Evolutionary conservation across 1,140 invertebrate species (phyloP).

Genomic region (Proales similis): DNA sequence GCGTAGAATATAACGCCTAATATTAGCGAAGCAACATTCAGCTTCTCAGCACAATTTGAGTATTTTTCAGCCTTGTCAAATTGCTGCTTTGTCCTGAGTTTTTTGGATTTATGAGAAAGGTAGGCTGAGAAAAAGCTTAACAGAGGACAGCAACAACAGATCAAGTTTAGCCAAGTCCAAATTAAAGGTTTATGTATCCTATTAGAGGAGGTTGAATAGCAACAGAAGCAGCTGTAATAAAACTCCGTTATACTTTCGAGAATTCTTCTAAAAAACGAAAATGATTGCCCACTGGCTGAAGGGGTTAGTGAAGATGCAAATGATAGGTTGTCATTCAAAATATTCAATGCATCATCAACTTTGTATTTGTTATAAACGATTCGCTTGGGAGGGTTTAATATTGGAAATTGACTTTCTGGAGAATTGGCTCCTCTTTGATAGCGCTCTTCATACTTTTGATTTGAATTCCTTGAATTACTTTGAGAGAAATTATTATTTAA

Average conservation of each 20-base stretch:
- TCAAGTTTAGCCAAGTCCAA: slow-evolving; percentile 26
- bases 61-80: slow-evolving; percentile 35
- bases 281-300: not conserved
- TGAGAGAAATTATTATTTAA: not conserved
- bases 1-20: slow-evolving; percentile 36
- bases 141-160: slow-evolving; percentile 34
- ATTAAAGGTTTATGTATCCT: slow-evolving; percentile 8
- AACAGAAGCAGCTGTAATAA: slow-evolving; percentile 25
- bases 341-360: slow-evolving; percentile 30
- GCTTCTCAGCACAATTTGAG: slow-evolving; percentile 30
- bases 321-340: slow-evolving; percentile 32
- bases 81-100: slow-evolving; percentile 24
- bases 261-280: not conserved
- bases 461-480: slow-evolving; percentile 1
- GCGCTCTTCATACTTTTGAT: too few relatives aligned
- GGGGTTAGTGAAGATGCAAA: slow-evolving; percentile 24
- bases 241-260: not conserved
- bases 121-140: slow-evolving; percentile 9
- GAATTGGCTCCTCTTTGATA: not conserved
- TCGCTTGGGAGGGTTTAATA: slow-evolving; percentile 15
- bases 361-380: slow-evolving; percentile 2
- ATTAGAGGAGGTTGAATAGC: slow-evolving; percentile 1
- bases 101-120: slow-evolving; percentile 16
- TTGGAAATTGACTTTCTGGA: slow-evolving; percentile 19
- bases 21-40: slow-evolving; percentile 28